Conservation (phyloP, 1,140 invertebrate species). For the Ostrea denselamellosa region DNA sequence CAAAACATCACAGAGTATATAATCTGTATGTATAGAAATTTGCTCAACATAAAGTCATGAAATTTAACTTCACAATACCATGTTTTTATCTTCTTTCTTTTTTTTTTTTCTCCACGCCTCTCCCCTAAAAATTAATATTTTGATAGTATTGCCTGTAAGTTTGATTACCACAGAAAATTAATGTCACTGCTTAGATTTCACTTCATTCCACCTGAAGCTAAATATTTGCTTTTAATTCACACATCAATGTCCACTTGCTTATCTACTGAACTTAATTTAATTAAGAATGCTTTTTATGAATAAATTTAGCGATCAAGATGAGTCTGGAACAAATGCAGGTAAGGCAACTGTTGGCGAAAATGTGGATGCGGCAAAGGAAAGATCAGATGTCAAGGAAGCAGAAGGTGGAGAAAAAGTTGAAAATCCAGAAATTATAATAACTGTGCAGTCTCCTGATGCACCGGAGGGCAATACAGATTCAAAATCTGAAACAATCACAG, state of each 20-base stretch:
- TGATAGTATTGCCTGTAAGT: no score
- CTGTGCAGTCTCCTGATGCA: neutral
- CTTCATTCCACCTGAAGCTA: no score
- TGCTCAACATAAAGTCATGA: no score
- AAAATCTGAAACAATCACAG: neutral
- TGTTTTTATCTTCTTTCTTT: no score
- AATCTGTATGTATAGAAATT: no score
- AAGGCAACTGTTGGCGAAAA: neutral
- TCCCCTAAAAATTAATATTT: no score
- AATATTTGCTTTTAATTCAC: neutral
- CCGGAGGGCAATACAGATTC: neutral
- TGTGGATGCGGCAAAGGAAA: neutral
- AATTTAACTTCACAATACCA: no score
- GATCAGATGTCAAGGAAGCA: neutral
- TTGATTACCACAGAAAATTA: no score
- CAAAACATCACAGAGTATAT: no score
- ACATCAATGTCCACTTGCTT: neutral
- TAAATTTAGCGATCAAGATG: conserved; percentile 22
- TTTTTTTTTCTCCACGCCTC: no score
- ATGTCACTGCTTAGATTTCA: no score
- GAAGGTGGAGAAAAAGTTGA: conserved; percentile 15
- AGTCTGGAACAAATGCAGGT: neutral
- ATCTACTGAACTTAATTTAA: neutral
- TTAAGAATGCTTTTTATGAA: neutral
- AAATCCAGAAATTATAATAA: neutral